Conservation (phyloP, 2,797 vertebrate species). For the Pogoniulus pusillus region DNA sequence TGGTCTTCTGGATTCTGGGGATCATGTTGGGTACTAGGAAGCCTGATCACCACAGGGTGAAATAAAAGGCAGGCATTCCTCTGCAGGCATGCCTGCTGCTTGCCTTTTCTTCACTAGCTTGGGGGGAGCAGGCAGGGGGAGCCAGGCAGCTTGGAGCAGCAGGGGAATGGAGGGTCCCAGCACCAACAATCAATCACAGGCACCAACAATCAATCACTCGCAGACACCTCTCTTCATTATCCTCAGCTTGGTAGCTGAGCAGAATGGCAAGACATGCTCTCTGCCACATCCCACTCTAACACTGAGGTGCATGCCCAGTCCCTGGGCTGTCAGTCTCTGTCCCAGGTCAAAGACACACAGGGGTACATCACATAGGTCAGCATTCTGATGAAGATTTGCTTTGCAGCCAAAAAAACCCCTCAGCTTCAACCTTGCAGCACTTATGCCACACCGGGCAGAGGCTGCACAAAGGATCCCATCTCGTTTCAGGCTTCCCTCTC, state of each 20-base stretch:
- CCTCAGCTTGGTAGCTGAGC: not conserved
- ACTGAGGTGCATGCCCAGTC: not conserved
- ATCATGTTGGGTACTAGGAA: not conserved
- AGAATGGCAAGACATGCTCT: not conserved
- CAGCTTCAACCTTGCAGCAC: not conserved
- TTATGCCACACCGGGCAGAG: not conserved
- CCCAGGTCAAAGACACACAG: not conserved
- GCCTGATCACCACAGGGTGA: not conserved
- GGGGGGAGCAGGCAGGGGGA: not conserved
- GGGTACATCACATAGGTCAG: not conserved
- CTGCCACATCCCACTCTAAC: not conserved
- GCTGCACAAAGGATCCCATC: not conserved
- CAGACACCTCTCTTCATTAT: not conserved
- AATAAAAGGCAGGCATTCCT: not conserved
- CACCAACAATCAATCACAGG: too few relatives aligned
- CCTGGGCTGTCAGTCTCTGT: rapidly evolving
- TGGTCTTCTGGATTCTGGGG: not conserved
- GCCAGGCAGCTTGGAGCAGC: not conserved
- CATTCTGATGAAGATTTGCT: not conserved
- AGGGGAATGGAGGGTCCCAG: not conserved
- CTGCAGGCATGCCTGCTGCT: not conserved
- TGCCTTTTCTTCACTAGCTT: not conserved
- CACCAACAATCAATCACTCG: not conserved
- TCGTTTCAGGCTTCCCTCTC: not conserved
- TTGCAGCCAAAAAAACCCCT: not conserved